Conservation (phyloP, 37 sponge, comb jelly and placozoan genomes). For the Axinella damicornis region DNA sequence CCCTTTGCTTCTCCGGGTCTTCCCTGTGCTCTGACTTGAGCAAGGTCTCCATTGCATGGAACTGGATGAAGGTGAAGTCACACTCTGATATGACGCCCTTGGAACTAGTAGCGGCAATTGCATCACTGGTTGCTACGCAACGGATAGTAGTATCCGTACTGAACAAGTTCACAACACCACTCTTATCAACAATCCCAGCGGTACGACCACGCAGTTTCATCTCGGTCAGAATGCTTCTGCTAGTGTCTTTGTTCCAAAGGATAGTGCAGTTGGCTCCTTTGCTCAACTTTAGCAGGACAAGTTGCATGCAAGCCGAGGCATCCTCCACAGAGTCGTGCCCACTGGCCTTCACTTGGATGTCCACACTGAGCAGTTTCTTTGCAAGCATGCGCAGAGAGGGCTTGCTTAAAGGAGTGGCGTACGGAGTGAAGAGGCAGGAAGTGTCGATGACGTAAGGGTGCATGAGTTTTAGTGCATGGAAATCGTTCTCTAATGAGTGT, state of each 20-base stretch:
- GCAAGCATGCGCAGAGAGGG: slow-evolving; percentile 80
- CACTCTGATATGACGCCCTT: slow-evolving; percentile 2
- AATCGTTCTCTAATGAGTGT: slow-evolving; percentile 98
- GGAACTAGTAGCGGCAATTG: slow-evolving; percentile 26
- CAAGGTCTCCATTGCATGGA: slow-evolving; percentile 54
- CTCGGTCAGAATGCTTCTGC: slow-evolving; percentile 37
- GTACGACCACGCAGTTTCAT: slow-evolving; percentile 9
- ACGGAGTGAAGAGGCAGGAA: slow-evolving; percentile 60
- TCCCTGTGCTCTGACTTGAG: background rate
- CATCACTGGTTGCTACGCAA: slow-evolving; percentile 33
- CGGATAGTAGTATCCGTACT: slow-evolving; percentile 7
- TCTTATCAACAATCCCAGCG: slow-evolving; percentile 63
- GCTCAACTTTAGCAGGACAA: slow-evolving; percentile 80
- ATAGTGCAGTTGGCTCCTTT: slow-evolving; percentile 53
- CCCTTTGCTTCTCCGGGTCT: background rate
- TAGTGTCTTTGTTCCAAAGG: background rate
- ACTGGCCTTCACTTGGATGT: slow-evolving; percentile 51
- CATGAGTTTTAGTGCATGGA: slow-evolving; percentile 78
- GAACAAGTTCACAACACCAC: slow-evolving; percentile 26
- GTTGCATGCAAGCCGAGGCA: slow-evolving; percentile 88
- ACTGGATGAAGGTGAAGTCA: slow-evolving; percentile 65
- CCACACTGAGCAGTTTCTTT: slow-evolving; percentile 56
- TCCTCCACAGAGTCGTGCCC: slow-evolving; percentile 93
- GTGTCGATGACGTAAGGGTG: slow-evolving; percentile 88
- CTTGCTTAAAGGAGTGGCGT: slow-evolving; percentile 50